A percentile compares a stretch with the other conserved stretches of the same genome.
Evolutionary conservation across 53 echinoderm and acorn worm genomes (phyloP).

Genomic region (Echinometra lucunter): DNA sequence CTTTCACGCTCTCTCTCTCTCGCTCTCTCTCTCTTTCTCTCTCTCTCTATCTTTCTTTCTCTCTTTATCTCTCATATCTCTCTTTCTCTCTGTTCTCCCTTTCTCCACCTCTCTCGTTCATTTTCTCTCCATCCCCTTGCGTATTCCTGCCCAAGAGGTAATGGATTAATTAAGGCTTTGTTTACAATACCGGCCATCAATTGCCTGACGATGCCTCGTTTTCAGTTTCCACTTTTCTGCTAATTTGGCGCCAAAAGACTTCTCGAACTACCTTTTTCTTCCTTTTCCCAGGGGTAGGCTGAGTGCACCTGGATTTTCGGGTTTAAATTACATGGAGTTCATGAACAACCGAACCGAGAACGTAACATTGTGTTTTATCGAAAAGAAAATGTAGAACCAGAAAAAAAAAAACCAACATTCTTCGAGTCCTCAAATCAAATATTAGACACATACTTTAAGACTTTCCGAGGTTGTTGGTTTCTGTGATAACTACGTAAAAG

Average conservation of each 20-base stretch:
- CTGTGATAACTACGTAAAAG: too few species aligned
- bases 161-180: slow-evolving; percentile 21
- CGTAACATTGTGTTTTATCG: not conserved
- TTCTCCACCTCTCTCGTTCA: too few species aligned
- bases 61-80: too few species aligned
- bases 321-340: not conserved
- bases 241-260: not conserved
- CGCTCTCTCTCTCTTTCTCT: too few species aligned
- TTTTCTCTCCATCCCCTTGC: too few species aligned
- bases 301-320: not conserved
- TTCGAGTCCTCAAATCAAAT: too few species aligned
- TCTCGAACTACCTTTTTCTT: not conserved
- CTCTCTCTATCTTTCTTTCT: too few species aligned
- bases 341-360: not conserved
- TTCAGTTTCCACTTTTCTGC: slow-evolving; percentile 1
- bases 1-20: too few species aligned
- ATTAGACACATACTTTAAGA: too few species aligned
- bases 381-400: not conserved
- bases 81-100: too few species aligned
- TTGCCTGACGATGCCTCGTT: not conserved
- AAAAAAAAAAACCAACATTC: too few species aligned
- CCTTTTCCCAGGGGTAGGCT: not conserved
- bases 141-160: not conserved
- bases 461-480: too few species aligned
- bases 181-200: slow-evolving; percentile 12